phyloP scores from a whole-genome alignment of 2,113 vertebrate genomes.

The Oryctolagus cuniculus region DNA sequence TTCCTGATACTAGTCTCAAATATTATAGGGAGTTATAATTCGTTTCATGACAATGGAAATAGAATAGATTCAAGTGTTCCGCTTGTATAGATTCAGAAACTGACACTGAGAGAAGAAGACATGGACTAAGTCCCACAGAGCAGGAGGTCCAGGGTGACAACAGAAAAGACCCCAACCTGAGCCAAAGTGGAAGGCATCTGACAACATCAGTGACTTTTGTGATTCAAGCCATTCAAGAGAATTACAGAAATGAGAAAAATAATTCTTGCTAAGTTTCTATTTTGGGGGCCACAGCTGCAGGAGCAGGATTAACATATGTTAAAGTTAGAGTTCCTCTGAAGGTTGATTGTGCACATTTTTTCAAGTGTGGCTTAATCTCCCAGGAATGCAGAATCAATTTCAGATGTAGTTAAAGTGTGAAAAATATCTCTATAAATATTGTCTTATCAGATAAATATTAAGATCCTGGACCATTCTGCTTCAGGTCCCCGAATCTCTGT shows the following conservation, averaged over 20 bases:
- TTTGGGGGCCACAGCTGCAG: slow-evolving; percentile 79
- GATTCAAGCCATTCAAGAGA: slow-evolving; percentile 7
- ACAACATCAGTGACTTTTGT: neutral
- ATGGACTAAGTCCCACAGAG: no score
- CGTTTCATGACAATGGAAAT: neutral
- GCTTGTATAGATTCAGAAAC: neutral
- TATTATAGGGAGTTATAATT: neutral
- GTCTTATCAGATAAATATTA: slow-evolving; percentile 66
- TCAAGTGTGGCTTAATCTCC: slow-evolving; percentile 60
- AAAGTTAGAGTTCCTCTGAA: slow-evolving; percentile 34
- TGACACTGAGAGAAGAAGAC: neutral
- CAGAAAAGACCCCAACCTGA: neutral
- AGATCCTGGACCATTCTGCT: slow-evolving; percentile 2
- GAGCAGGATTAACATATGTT: slow-evolving; percentile 73
- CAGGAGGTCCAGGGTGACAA: accelerated
- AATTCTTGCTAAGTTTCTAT: slow-evolving; percentile 69
- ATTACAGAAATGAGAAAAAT: slow-evolving; percentile 47
- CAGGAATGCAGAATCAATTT: slow-evolving; percentile 70
- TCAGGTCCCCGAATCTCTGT: neutral
- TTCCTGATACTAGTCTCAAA: neutral
- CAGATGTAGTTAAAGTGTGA: slow-evolving; percentile 48
- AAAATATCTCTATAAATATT: slow-evolving; percentile 73
- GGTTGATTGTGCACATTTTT: slow-evolving; percentile 67
- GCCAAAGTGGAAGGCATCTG: neutral
- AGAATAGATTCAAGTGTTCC: neutral